Conservation (phyloP, 2,113 vertebrate species). For the Ailurus styani region DNA sequence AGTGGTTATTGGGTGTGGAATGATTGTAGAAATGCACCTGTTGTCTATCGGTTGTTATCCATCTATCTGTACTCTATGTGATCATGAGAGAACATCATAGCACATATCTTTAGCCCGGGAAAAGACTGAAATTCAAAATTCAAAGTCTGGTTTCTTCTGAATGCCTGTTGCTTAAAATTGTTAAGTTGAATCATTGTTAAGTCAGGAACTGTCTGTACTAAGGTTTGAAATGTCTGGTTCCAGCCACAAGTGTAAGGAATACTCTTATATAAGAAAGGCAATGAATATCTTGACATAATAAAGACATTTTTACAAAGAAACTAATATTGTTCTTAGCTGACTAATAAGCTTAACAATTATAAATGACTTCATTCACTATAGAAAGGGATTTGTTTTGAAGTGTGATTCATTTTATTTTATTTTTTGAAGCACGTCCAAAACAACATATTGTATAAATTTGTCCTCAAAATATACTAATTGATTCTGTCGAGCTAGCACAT, state of each 20-base stretch:
- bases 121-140: background rate
- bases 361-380: constrained; percentile 45
- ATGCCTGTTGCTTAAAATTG: background rate
- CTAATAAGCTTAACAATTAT: constrained; percentile 20
- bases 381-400: constrained; percentile 57
- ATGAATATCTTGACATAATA: constrained; percentile 10
- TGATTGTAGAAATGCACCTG: background rate
- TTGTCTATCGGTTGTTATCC: too few relatives aligned
- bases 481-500: constrained; percentile 48
- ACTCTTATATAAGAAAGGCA: background rate
- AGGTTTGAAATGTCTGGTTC: background rate
- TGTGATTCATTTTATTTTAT: constrained; percentile 55
- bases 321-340: constrained; percentile 31
- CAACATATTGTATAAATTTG: constrained; percentile 58
- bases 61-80: too few relatives aligned
- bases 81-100: background rate
- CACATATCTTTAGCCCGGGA: background rate
- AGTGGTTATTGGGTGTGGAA: background rate
- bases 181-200: background rate
- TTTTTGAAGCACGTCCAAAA: constrained; percentile 65
- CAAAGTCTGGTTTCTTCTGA: background rate
- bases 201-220: background rate
- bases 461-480: constrained; percentile 43
- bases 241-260: background rate
- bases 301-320: constrained; percentile 16